A percentile compares a stretch with the other conserved stretches of the same genome.
These are phyloP conservation scores for Hippopotamus amphibius DNA, from an alignment of 2,113 vertebrate species.

Conservation along the genomic window DNA sequence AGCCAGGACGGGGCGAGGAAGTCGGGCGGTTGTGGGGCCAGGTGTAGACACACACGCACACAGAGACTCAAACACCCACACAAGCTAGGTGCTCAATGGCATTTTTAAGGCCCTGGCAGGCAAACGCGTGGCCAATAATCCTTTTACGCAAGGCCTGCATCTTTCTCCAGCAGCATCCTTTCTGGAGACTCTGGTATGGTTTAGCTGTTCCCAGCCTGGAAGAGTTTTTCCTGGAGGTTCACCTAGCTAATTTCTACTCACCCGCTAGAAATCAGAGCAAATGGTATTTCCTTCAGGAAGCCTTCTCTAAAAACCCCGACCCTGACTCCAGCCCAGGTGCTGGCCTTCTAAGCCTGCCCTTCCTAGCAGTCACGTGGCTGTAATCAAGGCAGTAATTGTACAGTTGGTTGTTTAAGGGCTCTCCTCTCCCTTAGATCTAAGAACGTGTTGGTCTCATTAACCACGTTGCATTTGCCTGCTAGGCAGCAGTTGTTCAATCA, in stretches of 20 bases:
- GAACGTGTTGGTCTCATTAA: background rate
- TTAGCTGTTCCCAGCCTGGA: background rate
- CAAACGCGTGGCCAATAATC: background rate
- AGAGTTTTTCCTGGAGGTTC: background rate
- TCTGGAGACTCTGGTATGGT: background rate
- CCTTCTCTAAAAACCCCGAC: background rate
- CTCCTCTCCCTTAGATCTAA: background rate
- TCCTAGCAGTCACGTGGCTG: background rate
- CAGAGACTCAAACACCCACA: accelerated
- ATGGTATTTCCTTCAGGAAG: background rate
- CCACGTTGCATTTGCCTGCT: background rate
- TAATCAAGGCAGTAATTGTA: background rate
- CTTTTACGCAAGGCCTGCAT: background rate
- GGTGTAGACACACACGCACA: background rate
- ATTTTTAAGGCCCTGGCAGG: background rate
- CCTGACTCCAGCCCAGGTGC: background rate
- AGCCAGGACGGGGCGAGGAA: background rate
- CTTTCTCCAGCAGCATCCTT: background rate
- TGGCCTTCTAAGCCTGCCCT: background rate
- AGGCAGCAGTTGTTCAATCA: background rate
- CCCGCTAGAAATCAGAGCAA: background rate
- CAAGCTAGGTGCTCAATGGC: background rate
- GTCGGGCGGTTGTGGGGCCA: background rate
- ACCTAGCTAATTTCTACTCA: background rate
- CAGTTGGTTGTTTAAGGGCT: background rate